phyloP scores from a whole-genome alignment of 35 echinoderm and acorn worm genomes.

The Ptychodera flava region DNA sequence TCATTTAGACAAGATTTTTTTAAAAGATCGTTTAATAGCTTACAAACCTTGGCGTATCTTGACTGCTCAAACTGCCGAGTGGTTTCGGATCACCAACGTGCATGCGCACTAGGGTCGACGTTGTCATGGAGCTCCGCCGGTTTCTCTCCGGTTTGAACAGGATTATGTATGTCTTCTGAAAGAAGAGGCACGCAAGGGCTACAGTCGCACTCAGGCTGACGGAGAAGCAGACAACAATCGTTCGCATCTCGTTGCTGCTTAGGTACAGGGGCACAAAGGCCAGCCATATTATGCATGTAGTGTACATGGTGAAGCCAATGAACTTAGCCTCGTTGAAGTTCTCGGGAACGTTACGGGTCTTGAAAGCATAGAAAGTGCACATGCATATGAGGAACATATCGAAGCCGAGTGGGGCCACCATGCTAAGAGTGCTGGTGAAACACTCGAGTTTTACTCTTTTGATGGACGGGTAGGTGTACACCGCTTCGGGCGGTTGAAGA shows the following conservation, averaged over 20 bases:
- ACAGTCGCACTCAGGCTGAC: constrained; percentile 88
- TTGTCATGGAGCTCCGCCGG: constrained; percentile 85
- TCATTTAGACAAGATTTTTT: too few species aligned
- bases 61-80: constrained; percentile 52
- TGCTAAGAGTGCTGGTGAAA: constrained; percentile 49
- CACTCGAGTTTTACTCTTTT: constrained; percentile 59
- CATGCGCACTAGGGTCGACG: constrained; percentile 90
- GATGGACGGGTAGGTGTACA: constrained; percentile 48
- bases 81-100: constrained; percentile 87
- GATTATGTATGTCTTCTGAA: constrained; percentile 95
- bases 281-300: constrained; percentile 88
- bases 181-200: constrained; percentile 74
- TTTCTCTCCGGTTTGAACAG: constrained; percentile 93
- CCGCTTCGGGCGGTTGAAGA: constrained; percentile 60
- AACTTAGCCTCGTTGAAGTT: constrained; percentile 99
- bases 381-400: constrained; percentile 79
- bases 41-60: constrained; percentile 42
- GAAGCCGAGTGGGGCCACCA: constrained; percentile 75
- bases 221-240: constrained; percentile 90
- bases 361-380: constrained; percentile 97
- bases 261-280: constrained; percentile 89
- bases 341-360: constrained; percentile 91
- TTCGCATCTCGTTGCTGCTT: constrained; percentile 49
- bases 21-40: too few species aligned
- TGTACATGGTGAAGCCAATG: constrained; percentile 99